Base-by-base conservation (phyloP, 2,797 vertebrate species). In the Etheostoma perlongum region DNA sequence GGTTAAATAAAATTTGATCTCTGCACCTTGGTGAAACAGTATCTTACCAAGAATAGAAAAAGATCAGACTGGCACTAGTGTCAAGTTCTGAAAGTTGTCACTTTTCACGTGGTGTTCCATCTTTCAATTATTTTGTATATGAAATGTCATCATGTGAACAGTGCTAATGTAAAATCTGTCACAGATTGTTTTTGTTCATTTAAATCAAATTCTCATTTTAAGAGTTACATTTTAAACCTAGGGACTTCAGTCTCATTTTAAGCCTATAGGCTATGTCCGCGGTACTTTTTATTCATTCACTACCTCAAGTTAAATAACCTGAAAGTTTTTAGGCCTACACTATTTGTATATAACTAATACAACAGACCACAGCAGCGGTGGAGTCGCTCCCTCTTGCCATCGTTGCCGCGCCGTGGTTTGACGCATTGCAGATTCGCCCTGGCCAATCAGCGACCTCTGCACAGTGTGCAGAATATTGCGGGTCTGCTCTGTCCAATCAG, bases 371-470 rank as follows among this genome's bases (percentile, higher is more conserved):
- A 40, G 40, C 30, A 19, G n/a, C 60, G 21, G 19, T 40, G 65
- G 49, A 71, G 74, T 82, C 71, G 48, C 74, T 79, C 74, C 79
- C 83, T 78, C 69, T 80, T 44, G 51, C 74, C 55, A 15, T 27
- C 63, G 59, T 59, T 81, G 58, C 82, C 83, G 89, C 91, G 91
- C 89, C 86, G 87, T 88, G 86, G 82, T 93, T 95, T 95, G 94
- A 92, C 95, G 95, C 94, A 95, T 95, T 96, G 95, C 95, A 94
- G 95, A 92, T 95, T 93, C 79, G 27, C 71, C 12, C 44, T 58
- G 88, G 85, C 95, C 94, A 95, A 95, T 94, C 90, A 83, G 30
- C 58, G 36, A 68, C n/a, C 62, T 71, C 72, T 21, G 78, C 88
- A 89, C 89, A 92, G 21, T 30, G 59, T 61, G 66, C 55, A 76